Conservation (phyloP, 2,888 invertebrate species). For the Clivina fossor region DNA sequence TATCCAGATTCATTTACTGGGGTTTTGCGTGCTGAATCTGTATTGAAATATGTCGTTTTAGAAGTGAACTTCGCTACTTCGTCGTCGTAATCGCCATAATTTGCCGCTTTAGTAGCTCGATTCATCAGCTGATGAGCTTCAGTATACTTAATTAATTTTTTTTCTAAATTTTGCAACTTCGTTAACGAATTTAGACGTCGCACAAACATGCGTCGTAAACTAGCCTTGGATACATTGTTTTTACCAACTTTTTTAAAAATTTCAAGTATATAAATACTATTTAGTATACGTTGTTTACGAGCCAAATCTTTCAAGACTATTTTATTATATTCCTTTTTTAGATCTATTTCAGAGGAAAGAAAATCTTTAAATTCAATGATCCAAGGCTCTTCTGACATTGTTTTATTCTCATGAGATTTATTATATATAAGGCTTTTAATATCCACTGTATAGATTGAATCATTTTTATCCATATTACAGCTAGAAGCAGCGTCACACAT, state of each 20-base stretch:
- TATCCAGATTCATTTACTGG: slow-evolving; percentile 5
- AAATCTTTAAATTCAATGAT: background rate
- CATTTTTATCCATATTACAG: no score
- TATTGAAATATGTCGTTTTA: background rate
- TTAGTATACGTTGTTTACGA: slow-evolving; percentile 2
- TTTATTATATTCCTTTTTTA: background rate
- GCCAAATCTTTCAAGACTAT: background rate
- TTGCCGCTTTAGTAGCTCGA: background rate
- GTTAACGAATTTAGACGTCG: slow-evolving; percentile 2
- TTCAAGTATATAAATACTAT: background rate
- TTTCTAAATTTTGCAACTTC: slow-evolving; percentile 5
- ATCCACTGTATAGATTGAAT: background rate
- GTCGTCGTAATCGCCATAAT: background rate
- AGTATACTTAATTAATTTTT: background rate
- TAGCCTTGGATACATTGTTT: background rate
- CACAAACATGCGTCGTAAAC: slow-evolving; percentile 1
- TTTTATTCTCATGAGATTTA: background rate
- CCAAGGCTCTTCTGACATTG: background rate
- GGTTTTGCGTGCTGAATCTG: background rate
- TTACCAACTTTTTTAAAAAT: background rate
- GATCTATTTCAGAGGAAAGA: background rate
- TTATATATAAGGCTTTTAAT: background rate
- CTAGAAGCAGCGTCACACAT: no score
- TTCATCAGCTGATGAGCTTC: background rate
- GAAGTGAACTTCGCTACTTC: background rate